Evolutionary conservation across 2,888 invertebrate genomes (phyloP).

Genomic region (Serripes groenlandicus): DNA sequence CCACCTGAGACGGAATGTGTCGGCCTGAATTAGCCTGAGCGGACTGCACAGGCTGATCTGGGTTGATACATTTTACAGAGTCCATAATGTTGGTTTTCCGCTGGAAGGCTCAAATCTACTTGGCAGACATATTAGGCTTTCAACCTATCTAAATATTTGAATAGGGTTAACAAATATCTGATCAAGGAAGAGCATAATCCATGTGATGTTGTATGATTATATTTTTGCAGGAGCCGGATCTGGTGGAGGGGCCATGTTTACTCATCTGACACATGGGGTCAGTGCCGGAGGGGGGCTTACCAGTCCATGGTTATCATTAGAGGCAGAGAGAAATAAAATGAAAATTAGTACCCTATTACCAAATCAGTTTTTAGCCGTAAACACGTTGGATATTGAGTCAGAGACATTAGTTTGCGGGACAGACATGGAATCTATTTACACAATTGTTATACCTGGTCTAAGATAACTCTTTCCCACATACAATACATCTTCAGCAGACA

Average conservation of each 20-base stretch:
- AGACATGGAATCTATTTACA: conserved; percentile 95
- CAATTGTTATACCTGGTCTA: conserved; percentile 87
- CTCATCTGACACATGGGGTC: conserved; percentile 28
- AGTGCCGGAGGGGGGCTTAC: conserved; percentile 43
- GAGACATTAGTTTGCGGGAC: conserved; percentile 93
- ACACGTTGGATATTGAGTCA: conserved; percentile 92
- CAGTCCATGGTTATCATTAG: conserved; percentile 90
- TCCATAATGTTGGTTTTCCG: no score
- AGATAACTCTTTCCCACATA: conserved; percentile 50
- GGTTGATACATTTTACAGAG: no score
- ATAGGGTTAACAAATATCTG: no score
- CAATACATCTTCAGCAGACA: no score
- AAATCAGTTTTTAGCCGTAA: conserved; percentile 91
- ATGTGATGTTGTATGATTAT: no score
- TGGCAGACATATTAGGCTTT: no score
- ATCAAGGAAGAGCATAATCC: no score
- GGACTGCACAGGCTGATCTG: no score
- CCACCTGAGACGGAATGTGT: no score
- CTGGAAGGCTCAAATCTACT: no score
- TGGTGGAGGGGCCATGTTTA: conserved; percentile 68
- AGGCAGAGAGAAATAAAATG: conserved; percentile 90
- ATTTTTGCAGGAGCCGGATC: conserved; percentile 68
- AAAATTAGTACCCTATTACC: conserved; percentile 92
- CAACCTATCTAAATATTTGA: no score
- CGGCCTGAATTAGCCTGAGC: no score